Evolutionary conservation across 2,797 vertebrate species (phyloP), one percentile per base, ranked within the genome.

Genomic region (Aphelocoma californica): DNA sequence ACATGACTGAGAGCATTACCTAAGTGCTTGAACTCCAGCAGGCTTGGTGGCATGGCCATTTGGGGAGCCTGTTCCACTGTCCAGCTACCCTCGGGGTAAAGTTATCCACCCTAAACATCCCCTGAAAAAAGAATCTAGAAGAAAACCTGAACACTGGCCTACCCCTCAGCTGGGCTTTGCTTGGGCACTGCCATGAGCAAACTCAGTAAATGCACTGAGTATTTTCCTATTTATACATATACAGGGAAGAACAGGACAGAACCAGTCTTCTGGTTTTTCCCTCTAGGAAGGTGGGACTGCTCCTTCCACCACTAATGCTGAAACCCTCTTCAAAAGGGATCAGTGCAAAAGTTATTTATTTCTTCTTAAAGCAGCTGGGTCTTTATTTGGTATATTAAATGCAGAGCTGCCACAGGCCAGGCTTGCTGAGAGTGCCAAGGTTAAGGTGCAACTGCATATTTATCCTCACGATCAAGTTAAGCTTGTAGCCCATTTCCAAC

Each of bases 161-260:
- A 6, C 2, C 28, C 18, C 45, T 50, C 38, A 40, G 73, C 21
- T 10, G 25, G 25, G 14, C 10, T 44, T 3, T 21, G 44, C 47
- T 1, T 18, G 57, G 61, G 56, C 36, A 32, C 32, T 29, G 32
- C 45, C 62, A 26, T 1, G 1, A 14, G 23, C 58, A 75, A 75
- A 32, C 7, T 50, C 32, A 6, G 21, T 2, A 9, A 42, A 9
- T 8, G 26, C 34, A n/a, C 2, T 1, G 12, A 47, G 6, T 23
- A 14, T 34, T 54, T 81, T 67, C 51, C 42, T 23, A 28, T 31
- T 34, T 26, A 15, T 7, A 18, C 7, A 25, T 10, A 17, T 19
- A 13, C 0, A 25, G 26, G 20, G 53, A 58, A 64, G 24, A 36
- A 19, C 4, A 56, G 64, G 44, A 38, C 23, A 47, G 61, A 65